These are phyloP conservation scores for Bujurquina vittata DNA, from an alignment of 2,113 vertebrate species.

Conservation along the genomic window DNA sequence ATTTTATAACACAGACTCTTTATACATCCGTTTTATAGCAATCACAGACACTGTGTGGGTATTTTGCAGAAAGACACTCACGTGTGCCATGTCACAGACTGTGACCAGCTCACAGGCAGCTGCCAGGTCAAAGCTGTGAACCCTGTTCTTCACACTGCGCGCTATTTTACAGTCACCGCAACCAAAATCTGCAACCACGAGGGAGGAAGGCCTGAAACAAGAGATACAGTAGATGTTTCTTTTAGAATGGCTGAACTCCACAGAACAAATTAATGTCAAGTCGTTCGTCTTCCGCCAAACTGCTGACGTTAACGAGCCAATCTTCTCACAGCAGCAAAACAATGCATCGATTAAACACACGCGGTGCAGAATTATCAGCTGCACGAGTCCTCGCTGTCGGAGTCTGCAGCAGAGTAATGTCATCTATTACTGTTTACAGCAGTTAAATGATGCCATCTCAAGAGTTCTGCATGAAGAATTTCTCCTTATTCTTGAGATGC, in stretches of 20 bases:
- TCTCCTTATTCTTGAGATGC: not conserved
- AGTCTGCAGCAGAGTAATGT: not conserved
- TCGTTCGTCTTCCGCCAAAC: not conserved
- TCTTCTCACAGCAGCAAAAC: conserved; percentile 10
- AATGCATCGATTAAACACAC: conserved; percentile 16
- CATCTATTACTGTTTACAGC: not conserved
- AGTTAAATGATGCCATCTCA: not conserved
- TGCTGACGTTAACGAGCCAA: not conserved
- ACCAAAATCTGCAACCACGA: conserved; percentile 94
- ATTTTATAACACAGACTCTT: not conserved
- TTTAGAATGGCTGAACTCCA: not conserved
- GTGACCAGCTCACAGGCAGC: conserved; percentile 86
- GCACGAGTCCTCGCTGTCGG: not conserved
- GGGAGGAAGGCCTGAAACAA: conserved; percentile 80
- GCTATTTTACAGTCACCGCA: conserved; percentile 94
- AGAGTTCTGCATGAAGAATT: not conserved
- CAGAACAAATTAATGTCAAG: no score
- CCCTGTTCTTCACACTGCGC: conserved; percentile 85
- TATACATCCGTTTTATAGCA: not conserved
- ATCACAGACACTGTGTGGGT: accelerated
- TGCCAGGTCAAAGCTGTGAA: conserved; percentile 92
- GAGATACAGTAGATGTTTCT: not conserved
- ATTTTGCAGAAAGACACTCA: conserved; percentile 59
- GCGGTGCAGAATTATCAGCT: conserved; percentile 8
- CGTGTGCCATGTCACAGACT: conserved; percentile 92